These are phyloP conservation scores for Acanthopagrus latus DNA, from an alignment of 2,797 vertebrate genomes.

Conservation along the genomic window DNA sequence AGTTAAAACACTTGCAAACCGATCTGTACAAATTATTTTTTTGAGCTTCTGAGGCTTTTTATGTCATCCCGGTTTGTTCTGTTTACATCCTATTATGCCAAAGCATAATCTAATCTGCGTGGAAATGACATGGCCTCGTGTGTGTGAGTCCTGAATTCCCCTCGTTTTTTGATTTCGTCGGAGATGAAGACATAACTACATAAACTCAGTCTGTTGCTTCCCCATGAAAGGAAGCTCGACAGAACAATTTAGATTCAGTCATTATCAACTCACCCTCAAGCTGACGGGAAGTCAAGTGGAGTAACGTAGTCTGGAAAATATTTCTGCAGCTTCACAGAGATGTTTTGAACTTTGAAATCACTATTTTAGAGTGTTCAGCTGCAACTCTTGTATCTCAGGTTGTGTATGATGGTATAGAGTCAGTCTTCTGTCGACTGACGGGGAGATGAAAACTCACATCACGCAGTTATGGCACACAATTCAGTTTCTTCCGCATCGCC, in stretches of 20 bases:
- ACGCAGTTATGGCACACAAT: background rate
- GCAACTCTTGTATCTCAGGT: background rate
- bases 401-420: too few species aligned
- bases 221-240: background rate
- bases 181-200: background rate
- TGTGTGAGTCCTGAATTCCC: background rate
- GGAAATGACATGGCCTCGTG: background rate
- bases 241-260: too few species aligned
- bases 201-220: conserved; percentile 2
- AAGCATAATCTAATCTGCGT: conserved; percentile 8
- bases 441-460: background rate
- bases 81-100: conserved; percentile 24
- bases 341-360: too few species aligned
- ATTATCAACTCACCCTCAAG: too few species aligned
- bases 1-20: conserved; percentile 50
- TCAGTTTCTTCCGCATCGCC: conserved; percentile 14
- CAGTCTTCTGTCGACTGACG: background rate
- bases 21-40: conserved; percentile 47
- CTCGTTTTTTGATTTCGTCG: background rate
- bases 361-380: background rate
- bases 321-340: too few species aligned
- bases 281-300: too few species aligned
- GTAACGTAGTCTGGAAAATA: too few species aligned
- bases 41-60: conserved; percentile 27
- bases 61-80: conserved; percentile 16